Evolutionary conservation across 1,140 invertebrate genomes (phyloP).

Genomic region (Ceratina japonica): DNA sequence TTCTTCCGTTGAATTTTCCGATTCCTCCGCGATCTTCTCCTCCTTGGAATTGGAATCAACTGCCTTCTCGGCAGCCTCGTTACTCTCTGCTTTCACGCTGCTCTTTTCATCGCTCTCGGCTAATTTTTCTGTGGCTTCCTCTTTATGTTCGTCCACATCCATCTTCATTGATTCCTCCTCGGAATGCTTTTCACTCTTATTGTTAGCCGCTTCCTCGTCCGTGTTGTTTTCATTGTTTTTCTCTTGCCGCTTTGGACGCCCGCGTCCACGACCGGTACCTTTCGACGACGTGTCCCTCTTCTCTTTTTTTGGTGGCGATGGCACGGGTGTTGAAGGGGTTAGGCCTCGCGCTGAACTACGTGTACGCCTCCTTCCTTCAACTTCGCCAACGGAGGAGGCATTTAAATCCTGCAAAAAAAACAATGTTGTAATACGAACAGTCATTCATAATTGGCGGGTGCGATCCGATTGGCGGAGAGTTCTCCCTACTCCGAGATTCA

Average conservation of each 20-base stretch:
- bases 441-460: conserved; percentile 60
- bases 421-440: neutral
- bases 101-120: conserved; percentile 61
- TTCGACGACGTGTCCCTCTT: conserved; percentile 74
- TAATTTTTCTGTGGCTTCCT: conserved; percentile 64
- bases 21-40: conserved; percentile 69
- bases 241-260: conserved; percentile 76
- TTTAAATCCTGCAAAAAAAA: conserved; percentile 70
- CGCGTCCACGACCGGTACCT: conserved; percentile 72
- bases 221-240: conserved; percentile 74
- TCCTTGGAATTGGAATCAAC: conserved; percentile 70
- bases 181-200: conserved; percentile 73
- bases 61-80: conserved; percentile 65
- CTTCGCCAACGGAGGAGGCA: conserved; percentile 69
- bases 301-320: conserved; percentile 77
- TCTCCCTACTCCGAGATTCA: conserved; percentile 7
- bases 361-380: conserved; percentile 78
- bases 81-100: conserved; percentile 53
- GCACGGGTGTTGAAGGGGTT: conserved; percentile 68
- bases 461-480: conserved; percentile 40
- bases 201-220: conserved; percentile 73
- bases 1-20: conserved; percentile 70
- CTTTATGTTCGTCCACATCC: conserved; percentile 74
- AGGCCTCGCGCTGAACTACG: conserved; percentile 78
- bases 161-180: conserved; percentile 75